phyloP scores from a whole-genome alignment of 1,140 invertebrate genomes.

The Drosophila erecta region DNA sequence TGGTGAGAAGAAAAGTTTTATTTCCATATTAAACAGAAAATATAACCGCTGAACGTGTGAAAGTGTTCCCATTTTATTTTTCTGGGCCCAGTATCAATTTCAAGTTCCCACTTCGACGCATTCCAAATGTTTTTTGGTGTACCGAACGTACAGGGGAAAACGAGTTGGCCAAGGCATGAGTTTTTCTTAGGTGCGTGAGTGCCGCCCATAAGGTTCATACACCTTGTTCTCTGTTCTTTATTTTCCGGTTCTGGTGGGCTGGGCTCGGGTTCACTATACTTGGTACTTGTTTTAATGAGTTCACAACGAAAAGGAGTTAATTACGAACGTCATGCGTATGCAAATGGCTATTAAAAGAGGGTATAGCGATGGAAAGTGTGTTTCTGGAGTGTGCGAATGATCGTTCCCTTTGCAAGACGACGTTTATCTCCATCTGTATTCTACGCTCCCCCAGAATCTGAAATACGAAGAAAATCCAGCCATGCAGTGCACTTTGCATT shows the following conservation, averaged over 20 bases:
- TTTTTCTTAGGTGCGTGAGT: slow-evolving; percentile 38
- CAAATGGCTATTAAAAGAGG: slow-evolving; percentile 50
- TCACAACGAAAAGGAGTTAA: slow-evolving; percentile 45
- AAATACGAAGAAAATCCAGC: slow-evolving; percentile 40
- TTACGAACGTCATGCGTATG: slow-evolving; percentile 62
- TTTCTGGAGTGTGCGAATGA: slow-evolving; percentile 77
- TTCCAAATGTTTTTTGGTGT: slow-evolving; percentile 8
- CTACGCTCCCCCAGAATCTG: background rate
- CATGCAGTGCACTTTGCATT: slow-evolving; percentile 38
- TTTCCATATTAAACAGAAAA: slow-evolving; percentile 13
- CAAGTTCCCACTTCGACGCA: slow-evolving; percentile 53
- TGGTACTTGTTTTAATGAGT: slow-evolving; percentile 50
- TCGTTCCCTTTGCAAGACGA: slow-evolving; percentile 6
- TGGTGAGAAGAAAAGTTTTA: slow-evolving; percentile 14
- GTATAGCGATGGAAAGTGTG: slow-evolving; percentile 55
- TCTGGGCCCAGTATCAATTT: slow-evolving; percentile 57
- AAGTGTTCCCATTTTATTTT: slow-evolving; percentile 76
- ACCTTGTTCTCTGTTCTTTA: slow-evolving; percentile 3
- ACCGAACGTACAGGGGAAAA: slow-evolving; percentile 28
- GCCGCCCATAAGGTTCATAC: slow-evolving; percentile 41
- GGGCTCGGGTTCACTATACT: slow-evolving; percentile 27
- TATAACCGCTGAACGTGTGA: slow-evolving; percentile 47
- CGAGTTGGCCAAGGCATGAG: slow-evolving; percentile 14
- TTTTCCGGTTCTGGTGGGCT: slow-evolving; percentile 14
- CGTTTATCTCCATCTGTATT: background rate